A percentile compares a stretch with the other conserved stretches of the same genome.
Conservation (phyloP, 2,113 vertebrate species). For the Cottus gobio region DNA sequence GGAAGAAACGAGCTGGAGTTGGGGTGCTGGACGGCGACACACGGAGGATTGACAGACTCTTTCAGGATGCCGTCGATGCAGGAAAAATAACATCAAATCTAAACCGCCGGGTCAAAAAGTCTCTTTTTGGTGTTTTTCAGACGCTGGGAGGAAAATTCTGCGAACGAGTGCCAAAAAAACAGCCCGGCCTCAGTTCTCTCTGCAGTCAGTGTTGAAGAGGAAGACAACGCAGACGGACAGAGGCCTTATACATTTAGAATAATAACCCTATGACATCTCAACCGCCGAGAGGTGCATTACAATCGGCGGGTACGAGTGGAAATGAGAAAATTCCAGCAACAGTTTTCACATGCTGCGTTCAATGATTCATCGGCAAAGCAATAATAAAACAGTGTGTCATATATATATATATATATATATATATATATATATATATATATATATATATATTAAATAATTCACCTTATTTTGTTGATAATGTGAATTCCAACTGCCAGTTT, state of each 20-base stretch:
- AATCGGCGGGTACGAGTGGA: conserved; percentile 1
- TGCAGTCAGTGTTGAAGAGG: conserved; percentile 4
- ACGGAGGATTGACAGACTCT: conserved; percentile 23
- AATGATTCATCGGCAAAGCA: conserved; percentile 23
- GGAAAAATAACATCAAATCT: conserved; percentile 38
- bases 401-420: too few species aligned
- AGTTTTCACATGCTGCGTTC: conserved; percentile 10
- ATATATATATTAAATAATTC: too few species aligned
- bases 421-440: too few species aligned
- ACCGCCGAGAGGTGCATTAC: conserved; percentile 13
- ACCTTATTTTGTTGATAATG: conserved; percentile 3
- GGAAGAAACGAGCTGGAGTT: conserved; percentile 9
- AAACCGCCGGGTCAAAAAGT: conserved; percentile 18
- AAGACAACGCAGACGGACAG: conserved; percentile 8
- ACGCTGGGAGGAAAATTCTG: too few species aligned
- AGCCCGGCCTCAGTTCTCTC: neutral
- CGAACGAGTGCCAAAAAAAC: conserved; percentile 7
- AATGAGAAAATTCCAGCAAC: conserved; percentile 22
- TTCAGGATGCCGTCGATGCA: conserved; percentile 12
- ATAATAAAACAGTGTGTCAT: conserved; percentile 34
- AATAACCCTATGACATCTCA: conserved; percentile 11
- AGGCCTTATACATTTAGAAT: conserved; percentile 32
- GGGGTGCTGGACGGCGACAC: conserved; percentile 25
- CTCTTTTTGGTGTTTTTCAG: too few species aligned
- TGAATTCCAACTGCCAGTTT: neutral